phyloP scores from a whole-genome alignment of 1,140 invertebrate genomes.

The Mactra quadrangularis region DNA sequence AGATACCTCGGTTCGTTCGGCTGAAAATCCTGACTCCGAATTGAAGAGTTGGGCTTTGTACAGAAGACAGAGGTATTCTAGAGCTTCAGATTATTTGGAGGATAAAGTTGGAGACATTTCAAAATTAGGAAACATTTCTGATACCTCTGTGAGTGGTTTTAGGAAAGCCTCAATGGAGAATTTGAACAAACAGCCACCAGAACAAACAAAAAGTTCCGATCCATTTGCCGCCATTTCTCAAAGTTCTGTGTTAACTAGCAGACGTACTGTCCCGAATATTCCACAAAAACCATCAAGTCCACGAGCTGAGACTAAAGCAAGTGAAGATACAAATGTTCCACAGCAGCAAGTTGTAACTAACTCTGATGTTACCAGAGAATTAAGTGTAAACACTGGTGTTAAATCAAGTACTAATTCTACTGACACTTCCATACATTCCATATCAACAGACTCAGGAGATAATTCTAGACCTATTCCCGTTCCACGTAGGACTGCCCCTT shows the following conservation, averaged over 20 bases:
- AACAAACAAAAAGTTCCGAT: constrained; percentile 21
- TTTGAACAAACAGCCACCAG: constrained; percentile 24
- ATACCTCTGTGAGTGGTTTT: constrained; percentile 56
- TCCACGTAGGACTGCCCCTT: constrained; percentile 46
- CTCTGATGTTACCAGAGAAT: background rate
- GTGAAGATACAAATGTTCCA: background rate
- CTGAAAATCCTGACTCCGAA: constrained; percentile 8
- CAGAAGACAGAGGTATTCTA: constrained; percentile 50
- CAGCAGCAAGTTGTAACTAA: no score
- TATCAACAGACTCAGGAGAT: constrained; percentile 15
- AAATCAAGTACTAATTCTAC: background rate
- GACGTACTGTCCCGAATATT: background rate
- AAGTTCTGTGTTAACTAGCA: constrained; percentile 40
- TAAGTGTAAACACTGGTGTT: background rate
- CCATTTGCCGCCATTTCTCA: constrained; percentile 46
- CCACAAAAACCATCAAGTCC: background rate
- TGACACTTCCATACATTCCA: constrained; percentile 49
- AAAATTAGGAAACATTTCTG: constrained; percentile 58
- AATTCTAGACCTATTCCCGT: constrained; percentile 53
- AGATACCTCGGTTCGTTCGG: background rate
- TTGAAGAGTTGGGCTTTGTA: constrained; percentile 51
- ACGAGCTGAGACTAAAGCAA: background rate
- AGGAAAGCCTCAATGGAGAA: constrained; percentile 54
- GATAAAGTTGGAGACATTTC: constrained; percentile 60
- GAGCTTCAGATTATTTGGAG: constrained; percentile 46